Conservation (phyloP, 35 echinoderm and acorn worm genomes). For the Stichopus chloronotus region DNA sequence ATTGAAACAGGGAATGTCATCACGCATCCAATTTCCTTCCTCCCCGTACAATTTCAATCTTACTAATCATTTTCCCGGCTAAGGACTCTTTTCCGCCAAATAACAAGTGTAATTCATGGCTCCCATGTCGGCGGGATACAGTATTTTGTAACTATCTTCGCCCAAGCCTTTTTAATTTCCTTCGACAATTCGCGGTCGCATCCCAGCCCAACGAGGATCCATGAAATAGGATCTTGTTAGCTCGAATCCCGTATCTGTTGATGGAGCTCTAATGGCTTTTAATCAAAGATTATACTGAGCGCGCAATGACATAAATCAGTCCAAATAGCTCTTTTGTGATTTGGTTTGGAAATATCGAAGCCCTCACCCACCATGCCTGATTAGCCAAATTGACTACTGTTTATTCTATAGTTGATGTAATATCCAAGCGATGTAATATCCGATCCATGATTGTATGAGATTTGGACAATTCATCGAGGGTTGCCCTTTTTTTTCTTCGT, state of each 20-base stretch:
- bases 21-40: slow-evolving; percentile 58
- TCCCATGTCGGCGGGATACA: slow-evolving; percentile 43
- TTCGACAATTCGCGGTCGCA: slow-evolving; percentile 63
- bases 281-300: slow-evolving; percentile 60
- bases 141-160: slow-evolving; percentile 43
- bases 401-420: slow-evolving; percentile 65
- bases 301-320: slow-evolving; percentile 56
- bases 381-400: slow-evolving; percentile 66
- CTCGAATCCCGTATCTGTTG: slow-evolving; percentile 36
- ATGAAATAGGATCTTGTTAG: slow-evolving; percentile 69
- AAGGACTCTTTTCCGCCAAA: slow-evolving; percentile 46
- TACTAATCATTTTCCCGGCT: slow-evolving; percentile 61
- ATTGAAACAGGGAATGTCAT: slow-evolving; percentile 65
- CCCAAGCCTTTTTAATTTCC: slow-evolving; percentile 59
- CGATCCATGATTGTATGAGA: slow-evolving; percentile 48
- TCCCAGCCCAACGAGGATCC: slow-evolving; percentile 29
- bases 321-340: slow-evolving; percentile 62
- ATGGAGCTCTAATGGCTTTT: slow-evolving; percentile 68
- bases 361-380: slow-evolving; percentile 37
- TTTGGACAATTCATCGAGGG: slow-evolving; percentile 51
- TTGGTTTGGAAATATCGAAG: slow-evolving; percentile 37
- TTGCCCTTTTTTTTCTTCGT: slow-evolving; percentile 33
- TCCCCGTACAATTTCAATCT: slow-evolving; percentile 65
- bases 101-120: slow-evolving; percentile 61
- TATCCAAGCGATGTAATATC: slow-evolving; percentile 60